phyloP scores from a whole-genome alignment of 2,888 invertebrate species.

The Sialis lutaria region DNA sequence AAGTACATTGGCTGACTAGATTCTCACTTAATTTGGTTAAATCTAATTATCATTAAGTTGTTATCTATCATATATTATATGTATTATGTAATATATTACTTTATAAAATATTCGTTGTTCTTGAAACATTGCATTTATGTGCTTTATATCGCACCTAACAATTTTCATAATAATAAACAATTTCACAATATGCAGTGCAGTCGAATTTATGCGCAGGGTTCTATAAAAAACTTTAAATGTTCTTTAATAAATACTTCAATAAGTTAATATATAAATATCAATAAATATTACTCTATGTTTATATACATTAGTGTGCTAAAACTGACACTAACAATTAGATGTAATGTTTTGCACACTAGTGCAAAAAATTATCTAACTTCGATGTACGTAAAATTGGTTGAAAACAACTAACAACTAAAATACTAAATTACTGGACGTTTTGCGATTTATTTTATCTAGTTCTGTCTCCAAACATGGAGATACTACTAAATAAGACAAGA shows the following conservation, averaged over 20 bases:
- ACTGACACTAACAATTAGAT: not conserved
- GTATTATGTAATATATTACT: not conserved
- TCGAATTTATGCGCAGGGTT: no score
- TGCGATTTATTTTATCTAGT: slow-evolving; percentile 22
- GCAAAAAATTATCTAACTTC: not conserved
- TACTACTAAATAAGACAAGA: no score
- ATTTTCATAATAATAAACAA: no score
- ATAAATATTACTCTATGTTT: not conserved
- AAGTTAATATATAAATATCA: no score
- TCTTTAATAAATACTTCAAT: no score
- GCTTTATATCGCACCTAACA: no score
- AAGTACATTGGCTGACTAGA: slow-evolving; percentile 1
- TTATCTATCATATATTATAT: no score
- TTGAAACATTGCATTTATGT: slow-evolving; percentile 24
- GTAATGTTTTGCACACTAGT: not conserved
- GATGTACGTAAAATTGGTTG: not conserved
- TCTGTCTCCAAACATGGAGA: no score
- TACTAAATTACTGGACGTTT: slow-evolving; percentile 26
- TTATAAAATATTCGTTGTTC: slow-evolving; percentile 22
- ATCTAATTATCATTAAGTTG: no score
- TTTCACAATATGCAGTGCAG: no score
- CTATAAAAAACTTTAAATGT: no score
- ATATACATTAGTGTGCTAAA: not conserved
- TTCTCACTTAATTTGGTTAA: not conserved
- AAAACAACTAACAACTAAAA: not conserved